Percentiles rank a stretch among this genome's conserved stretches.
phyloP scores from a whole-genome alignment of 2,888 invertebrate genomes.

The Atrina japonica region DNA sequence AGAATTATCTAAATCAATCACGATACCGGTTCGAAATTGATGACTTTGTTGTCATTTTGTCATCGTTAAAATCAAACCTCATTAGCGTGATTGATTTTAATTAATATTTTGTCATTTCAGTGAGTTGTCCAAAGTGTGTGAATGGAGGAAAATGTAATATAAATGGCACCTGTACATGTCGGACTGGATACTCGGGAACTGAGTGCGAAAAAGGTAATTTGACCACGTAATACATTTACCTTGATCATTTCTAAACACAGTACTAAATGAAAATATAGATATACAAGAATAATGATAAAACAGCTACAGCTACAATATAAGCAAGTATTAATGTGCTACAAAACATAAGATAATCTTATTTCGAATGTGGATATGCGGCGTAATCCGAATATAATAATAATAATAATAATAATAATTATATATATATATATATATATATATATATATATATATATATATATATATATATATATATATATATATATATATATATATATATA shows the following conservation, averaged over 20 bases:
- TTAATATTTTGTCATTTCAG: conserved; percentile 43
- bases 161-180: conserved; percentile 63
- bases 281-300: too few relatives aligned
- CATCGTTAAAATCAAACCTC: too few relatives aligned
- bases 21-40: too few relatives aligned
- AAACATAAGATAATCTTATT: not conserved
- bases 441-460: not conserved
- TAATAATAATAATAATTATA: not conserved
- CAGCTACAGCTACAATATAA: too few relatives aligned
- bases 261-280: too few relatives aligned
- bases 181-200: conserved; percentile 59
- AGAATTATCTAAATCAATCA: too few relatives aligned
- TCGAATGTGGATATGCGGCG: not conserved
- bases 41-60: too few relatives aligned
- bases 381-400: not conserved
- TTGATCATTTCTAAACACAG: too few relatives aligned
- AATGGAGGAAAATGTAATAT: conserved; percentile 65
- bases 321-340: too few relatives aligned
- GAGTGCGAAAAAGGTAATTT: conserved; percentile 64
- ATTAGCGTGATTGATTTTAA: too few relatives aligned
- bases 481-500: not conserved
- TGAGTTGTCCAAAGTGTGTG: conserved; percentile 58
- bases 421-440: not conserved
- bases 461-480: too few relatives aligned
- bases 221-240: not conserved